These are phyloP conservation scores for Anodontia alba DNA, from an alignment of 2,888 invertebrate species.

Conservation along the genomic window DNA sequence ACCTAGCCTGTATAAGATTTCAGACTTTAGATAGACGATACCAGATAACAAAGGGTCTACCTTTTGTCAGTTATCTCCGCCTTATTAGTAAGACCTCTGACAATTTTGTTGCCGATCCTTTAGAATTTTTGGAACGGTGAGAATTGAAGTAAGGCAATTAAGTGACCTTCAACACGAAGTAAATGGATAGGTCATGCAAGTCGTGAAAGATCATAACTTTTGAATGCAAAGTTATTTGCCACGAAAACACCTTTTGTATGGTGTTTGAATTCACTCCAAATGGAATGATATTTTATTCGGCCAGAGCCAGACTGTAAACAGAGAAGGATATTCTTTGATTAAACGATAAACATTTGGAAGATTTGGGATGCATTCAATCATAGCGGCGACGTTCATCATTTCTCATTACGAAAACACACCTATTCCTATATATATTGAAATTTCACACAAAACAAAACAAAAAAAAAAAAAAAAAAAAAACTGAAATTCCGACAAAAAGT, in stretches of 20 bases:
- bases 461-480: too few species aligned
- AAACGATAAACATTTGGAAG: too few species aligned
- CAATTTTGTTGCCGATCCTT: slow-evolving; percentile 47
- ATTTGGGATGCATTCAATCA: too few species aligned
- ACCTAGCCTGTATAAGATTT: neutral
- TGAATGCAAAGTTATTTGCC: slow-evolving; percentile 42
- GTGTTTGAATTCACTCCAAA: slow-evolving; percentile 50
- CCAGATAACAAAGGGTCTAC: slow-evolving; percentile 8
- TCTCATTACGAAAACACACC: too few species aligned
- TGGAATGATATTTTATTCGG: neutral
- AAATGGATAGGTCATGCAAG: slow-evolving; percentile 46
- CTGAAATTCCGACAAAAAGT: too few species aligned
- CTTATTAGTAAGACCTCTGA: slow-evolving; percentile 46
- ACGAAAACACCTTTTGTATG: slow-evolving; percentile 56
- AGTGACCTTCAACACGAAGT: slow-evolving; percentile 44
- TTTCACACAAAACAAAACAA: too few species aligned
- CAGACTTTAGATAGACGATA: neutral
- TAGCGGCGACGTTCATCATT: too few species aligned
- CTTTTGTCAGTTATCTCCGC: slow-evolving; percentile 50
- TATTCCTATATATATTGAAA: too few species aligned
- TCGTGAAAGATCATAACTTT: slow-evolving; percentile 41
- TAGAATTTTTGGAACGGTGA: slow-evolving; percentile 36
- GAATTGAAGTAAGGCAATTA: slow-evolving; percentile 57
- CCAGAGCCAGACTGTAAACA: neutral
- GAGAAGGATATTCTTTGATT: neutral